phyloP scores from a whole-genome alignment of 2,888 invertebrate species.

The Drosophila mimetica region DNA sequence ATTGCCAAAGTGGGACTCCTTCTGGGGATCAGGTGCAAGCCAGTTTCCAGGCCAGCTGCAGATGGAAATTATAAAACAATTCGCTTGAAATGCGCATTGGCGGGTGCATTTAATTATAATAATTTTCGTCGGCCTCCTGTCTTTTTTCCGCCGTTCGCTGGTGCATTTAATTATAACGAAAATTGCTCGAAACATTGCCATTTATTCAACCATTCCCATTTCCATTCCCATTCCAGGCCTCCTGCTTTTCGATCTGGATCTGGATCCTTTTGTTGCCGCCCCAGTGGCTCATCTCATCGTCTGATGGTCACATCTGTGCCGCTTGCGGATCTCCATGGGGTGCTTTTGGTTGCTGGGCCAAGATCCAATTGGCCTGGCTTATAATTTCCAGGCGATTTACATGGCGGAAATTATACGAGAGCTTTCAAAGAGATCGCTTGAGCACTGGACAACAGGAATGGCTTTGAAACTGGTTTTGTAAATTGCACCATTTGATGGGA shows the following conservation, averaged over 20 bases:
- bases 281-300: constrained; percentile 26
- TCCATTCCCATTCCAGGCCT: neutral
- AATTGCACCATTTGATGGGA: neutral
- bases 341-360: constrained; percentile 39
- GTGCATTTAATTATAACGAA: constrained; percentile 76
- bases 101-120: constrained; percentile 78
- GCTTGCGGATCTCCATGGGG: constrained; percentile 59
- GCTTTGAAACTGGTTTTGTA: constrained; percentile 4
- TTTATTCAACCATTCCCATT: constrained; percentile 21
- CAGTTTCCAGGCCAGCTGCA: constrained; percentile 48
- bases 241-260: neutral
- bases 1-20: constrained; percentile 63
- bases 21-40: constrained; percentile 47
- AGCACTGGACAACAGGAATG: constrained; percentile 39
- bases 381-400: constrained; percentile 68
- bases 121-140: constrained; percentile 56
- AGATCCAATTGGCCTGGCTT: constrained; percentile 60
- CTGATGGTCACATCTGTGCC: constrained; percentile 57
- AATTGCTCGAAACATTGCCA: constrained; percentile 59
- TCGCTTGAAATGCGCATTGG: constrained; percentile 71
- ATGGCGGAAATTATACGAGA: constrained; percentile 50
- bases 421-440: constrained; percentile 24
- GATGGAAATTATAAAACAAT: constrained; percentile 75
- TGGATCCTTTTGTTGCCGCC: constrained; percentile 30
- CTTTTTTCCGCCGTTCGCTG: constrained; percentile 24